phyloP scores from a whole-genome alignment of 2,888 invertebrate species.

The Lottia scabra region DNA sequence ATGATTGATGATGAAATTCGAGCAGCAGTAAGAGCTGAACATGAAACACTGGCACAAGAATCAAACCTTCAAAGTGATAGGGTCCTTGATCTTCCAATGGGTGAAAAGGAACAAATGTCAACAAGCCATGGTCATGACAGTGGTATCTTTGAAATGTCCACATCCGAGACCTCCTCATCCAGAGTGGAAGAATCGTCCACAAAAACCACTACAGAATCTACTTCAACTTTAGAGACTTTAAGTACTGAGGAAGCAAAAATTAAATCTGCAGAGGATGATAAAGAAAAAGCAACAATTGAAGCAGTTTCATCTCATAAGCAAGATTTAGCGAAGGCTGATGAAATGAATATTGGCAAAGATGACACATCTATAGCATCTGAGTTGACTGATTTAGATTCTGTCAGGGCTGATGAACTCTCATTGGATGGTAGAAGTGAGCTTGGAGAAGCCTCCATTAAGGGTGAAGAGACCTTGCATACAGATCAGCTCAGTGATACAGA shows the following conservation, averaged over 20 bases:
- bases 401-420: not conserved
- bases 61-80: not conserved
- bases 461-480: not conserved
- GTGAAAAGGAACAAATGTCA: constrained; percentile 10
- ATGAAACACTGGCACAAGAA: constrained; percentile 5
- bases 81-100: not conserved
- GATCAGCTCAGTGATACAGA: not conserved
- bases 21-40: not conserved
- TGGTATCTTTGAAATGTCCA: constrained; percentile 26
- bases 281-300: not conserved
- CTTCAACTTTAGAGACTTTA: not conserved
- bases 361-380: not conserved
- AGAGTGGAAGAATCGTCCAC: constrained; percentile 4
- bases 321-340: not conserved
- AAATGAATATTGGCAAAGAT: not conserved
- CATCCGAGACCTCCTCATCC: constrained; percentile 12
- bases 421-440: not conserved
- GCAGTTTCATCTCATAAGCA: not conserved
- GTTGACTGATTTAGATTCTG: not conserved
- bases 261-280: not conserved
- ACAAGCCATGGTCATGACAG: constrained; percentile 25
- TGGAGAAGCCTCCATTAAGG: not conserved
- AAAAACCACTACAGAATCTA: not conserved
- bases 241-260: not conserved
- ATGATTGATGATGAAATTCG: constrained; percentile 6